phyloP scores from a whole-genome alignment of 2,113 vertebrate genomes.

The Thunnus thynnus region DNA sequence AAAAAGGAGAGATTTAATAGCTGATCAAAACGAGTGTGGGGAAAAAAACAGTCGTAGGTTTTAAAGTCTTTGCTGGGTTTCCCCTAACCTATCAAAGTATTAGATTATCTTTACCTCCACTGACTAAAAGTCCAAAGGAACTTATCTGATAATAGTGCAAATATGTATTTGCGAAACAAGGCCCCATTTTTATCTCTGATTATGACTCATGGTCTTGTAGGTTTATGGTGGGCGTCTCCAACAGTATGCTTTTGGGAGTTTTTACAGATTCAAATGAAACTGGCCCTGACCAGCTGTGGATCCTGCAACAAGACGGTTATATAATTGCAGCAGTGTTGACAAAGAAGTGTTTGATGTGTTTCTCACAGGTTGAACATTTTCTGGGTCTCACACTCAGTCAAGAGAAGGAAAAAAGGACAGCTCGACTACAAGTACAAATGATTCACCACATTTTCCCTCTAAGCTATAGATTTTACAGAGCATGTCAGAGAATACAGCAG shows the following conservation, averaged over 20 bases:
- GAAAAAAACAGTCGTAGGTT: constrained; percentile 10
- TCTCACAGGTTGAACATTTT: constrained; percentile 7
- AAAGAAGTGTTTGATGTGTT: constrained; percentile 22
- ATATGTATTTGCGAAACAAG: constrained; percentile 23
- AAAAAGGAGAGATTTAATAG: not conserved
- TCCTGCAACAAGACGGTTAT: not conserved
- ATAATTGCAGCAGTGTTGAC: constrained; percentile 13
- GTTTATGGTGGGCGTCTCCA: constrained; percentile 37
- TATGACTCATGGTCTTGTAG: constrained; percentile 40
- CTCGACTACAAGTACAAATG: not conserved
- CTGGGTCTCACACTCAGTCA: not conserved
- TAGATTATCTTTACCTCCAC: not conserved
- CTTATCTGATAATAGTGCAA: constrained; percentile 42
- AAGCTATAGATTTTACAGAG: not conserved
- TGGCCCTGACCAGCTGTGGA: constrained; percentile 25
- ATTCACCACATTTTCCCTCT: not conserved
- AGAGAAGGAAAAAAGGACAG: not conserved
- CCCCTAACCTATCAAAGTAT: constrained; percentile 26
- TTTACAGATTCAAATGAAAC: constrained; percentile 32
- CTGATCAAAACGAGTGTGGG: constrained; percentile 4
- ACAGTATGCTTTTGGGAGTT: constrained; percentile 4
- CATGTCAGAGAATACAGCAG: not conserved
- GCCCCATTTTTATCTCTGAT: constrained; percentile 43
- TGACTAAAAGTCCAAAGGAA: not conserved
- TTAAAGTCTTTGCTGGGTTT: constrained; percentile 27